Evolutionary conservation across 2,113 vertebrate genomes (phyloP).

Genomic region (Mus pahari): DNA sequence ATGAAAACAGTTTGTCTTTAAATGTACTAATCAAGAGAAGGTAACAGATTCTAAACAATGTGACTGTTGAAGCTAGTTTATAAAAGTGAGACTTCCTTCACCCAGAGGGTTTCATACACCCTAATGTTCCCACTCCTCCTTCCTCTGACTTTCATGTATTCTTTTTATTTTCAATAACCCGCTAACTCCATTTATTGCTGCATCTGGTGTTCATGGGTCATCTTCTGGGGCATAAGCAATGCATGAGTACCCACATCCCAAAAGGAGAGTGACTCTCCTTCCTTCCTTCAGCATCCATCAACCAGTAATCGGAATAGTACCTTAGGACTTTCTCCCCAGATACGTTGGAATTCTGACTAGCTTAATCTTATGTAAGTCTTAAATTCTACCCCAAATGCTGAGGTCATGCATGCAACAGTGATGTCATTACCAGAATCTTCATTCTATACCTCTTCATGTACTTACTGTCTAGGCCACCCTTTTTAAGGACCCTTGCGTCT

Average conservation of each 20-base stretch:
- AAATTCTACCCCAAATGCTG: not conserved
- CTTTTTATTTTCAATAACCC: not conserved
- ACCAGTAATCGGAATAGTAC: not conserved
- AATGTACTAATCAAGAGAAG: not conserved
- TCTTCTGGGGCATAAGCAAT: not conserved
- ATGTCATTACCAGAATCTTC: not conserved
- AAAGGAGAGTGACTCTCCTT: not conserved
- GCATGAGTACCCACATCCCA: not conserved
- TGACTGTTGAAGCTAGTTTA: not conserved
- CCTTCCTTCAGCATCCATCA: too few relatives aligned
- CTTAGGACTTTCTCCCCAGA: rapidly evolving
- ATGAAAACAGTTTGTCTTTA: not conserved
- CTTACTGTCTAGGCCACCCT: not conserved
- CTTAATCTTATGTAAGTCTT: not conserved
- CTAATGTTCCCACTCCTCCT: not conserved
- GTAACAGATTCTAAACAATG: not conserved
- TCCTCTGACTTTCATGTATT: not conserved
- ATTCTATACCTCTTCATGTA: not conserved
- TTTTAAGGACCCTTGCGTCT: too few relatives aligned
- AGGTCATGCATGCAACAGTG: not conserved
- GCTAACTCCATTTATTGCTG: not conserved
- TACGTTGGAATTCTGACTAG: not conserved
- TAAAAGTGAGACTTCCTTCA: not conserved
- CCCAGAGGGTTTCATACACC: not conserved
- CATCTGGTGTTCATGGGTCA: not conserved